These are phyloP conservation scores for Elanoides forficatus DNA, from an alignment of 2,113 vertebrate genomes.

Conservation along the genomic window DNA sequence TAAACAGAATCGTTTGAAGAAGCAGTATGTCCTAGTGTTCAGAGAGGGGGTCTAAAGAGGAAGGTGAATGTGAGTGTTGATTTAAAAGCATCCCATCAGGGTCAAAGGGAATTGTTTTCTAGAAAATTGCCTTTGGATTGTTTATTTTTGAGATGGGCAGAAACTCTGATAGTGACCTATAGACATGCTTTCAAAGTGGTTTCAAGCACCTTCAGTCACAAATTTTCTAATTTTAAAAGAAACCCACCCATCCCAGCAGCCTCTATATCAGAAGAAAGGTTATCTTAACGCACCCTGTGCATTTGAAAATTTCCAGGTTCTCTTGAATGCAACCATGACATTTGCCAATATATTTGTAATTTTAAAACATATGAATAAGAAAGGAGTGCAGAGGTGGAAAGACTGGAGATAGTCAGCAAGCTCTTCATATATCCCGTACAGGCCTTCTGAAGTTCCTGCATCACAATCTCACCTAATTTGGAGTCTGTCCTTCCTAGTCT, in stretches of 20 bases:
- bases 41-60: not conserved
- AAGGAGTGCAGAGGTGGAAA: not conserved
- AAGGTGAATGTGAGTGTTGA: not conserved
- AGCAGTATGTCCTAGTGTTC: not conserved
- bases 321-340: not conserved
- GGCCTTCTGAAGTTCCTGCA: conserved; percentile 39
- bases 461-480: conserved; percentile 58
- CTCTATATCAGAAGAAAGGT: not conserved
- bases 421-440: not conserved
- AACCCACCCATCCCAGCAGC: not conserved
- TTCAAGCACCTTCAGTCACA: not conserved
- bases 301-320: not conserved
- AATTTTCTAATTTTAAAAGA: not conserved
- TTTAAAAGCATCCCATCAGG: not conserved
- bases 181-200: not conserved
- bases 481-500: conserved; percentile 47
- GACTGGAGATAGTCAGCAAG: not conserved
- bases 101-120: not conserved
- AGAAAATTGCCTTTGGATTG: not conserved
- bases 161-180: not conserved
- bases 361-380: conserved; percentile 1
- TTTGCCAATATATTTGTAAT: conserved; percentile 15
- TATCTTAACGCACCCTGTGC: not conserved
- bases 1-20: not conserved
- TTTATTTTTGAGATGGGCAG: not conserved